A percentile compares a stretch with the other conserved stretches of the same genome.
Evolutionary conservation across 2,113 vertebrate species (phyloP).

Genomic region (Neomonachus schauinslandi): DNA sequence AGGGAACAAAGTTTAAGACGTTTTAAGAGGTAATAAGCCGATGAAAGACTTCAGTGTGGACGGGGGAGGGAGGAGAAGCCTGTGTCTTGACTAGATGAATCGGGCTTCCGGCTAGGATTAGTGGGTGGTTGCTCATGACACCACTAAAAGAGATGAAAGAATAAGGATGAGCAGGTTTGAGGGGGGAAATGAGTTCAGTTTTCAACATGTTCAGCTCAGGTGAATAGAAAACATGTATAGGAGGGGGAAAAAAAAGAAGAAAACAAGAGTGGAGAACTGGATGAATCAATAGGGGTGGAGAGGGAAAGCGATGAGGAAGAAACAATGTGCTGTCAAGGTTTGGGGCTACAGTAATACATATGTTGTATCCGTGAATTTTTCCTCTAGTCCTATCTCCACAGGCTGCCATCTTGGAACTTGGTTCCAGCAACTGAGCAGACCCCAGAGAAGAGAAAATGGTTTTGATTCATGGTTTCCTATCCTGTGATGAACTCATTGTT

Average conservation of each 20-base stretch:
- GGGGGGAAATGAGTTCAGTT: conserved; percentile 50
- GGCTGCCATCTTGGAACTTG: background rate
- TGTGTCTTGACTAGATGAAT: background rate
- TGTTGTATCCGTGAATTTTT: background rate
- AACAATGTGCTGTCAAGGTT: background rate
- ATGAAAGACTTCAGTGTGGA: background rate
- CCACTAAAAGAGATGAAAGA: conserved; percentile 7
- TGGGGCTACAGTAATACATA: background rate
- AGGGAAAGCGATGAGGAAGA: background rate
- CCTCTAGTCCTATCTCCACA: background rate
- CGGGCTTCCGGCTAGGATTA: background rate
- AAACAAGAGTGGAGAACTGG: conserved; percentile 12
- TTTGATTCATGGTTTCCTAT: conserved; percentile 21
- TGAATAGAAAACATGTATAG: conserved; percentile 22
- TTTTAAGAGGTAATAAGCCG: background rate
- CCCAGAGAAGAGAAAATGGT: background rate
- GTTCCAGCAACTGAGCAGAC: background rate
- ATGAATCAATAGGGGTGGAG: conserved; percentile 42
- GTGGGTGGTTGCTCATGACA: background rate
- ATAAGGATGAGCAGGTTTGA: conserved; percentile 47
- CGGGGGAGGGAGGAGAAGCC: background rate
- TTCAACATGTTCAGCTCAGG: conserved; percentile 34
- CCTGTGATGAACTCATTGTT: background rate
- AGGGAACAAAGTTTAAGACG: background rate
- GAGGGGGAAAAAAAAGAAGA: background rate